Evolutionary conservation across 2,113 vertebrate species (phyloP).

Genomic region (Seriola rivoliana): DNA sequence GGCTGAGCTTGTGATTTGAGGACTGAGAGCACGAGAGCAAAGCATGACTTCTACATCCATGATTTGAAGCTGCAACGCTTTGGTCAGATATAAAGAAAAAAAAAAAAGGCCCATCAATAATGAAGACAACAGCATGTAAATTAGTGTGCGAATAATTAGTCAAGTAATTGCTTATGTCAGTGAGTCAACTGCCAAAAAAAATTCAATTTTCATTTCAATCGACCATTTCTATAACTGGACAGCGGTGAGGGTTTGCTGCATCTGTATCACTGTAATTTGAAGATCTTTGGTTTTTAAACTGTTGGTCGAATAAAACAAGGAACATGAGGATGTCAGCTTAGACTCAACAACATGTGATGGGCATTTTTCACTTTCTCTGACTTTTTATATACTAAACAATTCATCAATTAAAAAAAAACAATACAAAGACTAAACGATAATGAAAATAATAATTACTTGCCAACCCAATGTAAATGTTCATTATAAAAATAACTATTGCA

Average conservation of each 20-base stretch:
- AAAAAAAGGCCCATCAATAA: constrained; percentile 19
- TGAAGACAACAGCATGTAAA: background rate
- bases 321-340: background rate
- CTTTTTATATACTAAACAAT: background rate
- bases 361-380: background rate
- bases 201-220: no score
- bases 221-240: no score
- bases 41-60: constrained; percentile 20
- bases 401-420: background rate
- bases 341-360: background rate
- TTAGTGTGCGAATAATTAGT: background rate
- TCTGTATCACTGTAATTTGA: no score
- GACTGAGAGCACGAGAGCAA: constrained; percentile 43
- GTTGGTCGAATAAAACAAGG: background rate
- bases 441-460: background rate
- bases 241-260: no score
- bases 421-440: no score
- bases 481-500: background rate
- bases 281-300: background rate
- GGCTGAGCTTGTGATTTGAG: background rate
- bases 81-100: background rate
- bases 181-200: no score
- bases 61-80: constrained; percentile 8
- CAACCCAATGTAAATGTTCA: background rate
- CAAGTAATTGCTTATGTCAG: background rate